These are phyloP conservation scores for Pharmacophagus antenor DNA, from an alignment of 2,888 invertebrate genomes.

Conservation along the genomic window DNA sequence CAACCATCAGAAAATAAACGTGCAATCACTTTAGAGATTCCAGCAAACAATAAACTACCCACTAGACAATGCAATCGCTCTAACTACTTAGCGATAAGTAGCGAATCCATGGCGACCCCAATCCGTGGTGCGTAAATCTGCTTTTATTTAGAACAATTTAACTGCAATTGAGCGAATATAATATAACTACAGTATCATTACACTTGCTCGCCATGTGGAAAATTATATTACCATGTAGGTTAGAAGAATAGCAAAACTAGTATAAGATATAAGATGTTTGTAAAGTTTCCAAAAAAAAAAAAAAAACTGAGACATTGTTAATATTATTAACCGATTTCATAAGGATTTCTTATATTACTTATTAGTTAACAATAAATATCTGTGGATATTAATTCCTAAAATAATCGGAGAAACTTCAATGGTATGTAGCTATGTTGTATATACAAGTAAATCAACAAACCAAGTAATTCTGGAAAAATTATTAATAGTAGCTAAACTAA, in stretches of 20 bases:
- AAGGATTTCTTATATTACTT: no score
- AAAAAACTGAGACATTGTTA: no score
- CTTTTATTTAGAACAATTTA: constrained; percentile 17
- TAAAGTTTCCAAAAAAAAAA: not conserved
- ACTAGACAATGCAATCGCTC: not conserved
- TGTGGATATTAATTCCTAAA: no score
- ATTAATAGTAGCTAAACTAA: no score
- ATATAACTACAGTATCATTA: constrained; percentile 11
- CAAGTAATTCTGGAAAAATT: no score
- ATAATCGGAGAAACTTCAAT: no score
- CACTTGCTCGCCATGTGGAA: not conserved
- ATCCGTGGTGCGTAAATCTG: constrained; percentile 19
- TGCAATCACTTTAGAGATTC: not conserved
- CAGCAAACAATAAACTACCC: not conserved
- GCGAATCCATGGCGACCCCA: constrained; percentile 1
- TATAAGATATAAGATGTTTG: no score
- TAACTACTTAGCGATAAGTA: constrained; percentile 2
- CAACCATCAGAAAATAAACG: not conserved
- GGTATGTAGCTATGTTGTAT: no score
- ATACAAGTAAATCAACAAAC: no score
- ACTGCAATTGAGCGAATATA: constrained; percentile 28
- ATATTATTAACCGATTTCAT: no score
- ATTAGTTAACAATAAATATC: no score
- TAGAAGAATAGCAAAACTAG: no score
- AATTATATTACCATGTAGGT: not conserved